Conservation (phyloP, 2,888 invertebrate species). For the Himalopsyche kuldschensis region DNA sequence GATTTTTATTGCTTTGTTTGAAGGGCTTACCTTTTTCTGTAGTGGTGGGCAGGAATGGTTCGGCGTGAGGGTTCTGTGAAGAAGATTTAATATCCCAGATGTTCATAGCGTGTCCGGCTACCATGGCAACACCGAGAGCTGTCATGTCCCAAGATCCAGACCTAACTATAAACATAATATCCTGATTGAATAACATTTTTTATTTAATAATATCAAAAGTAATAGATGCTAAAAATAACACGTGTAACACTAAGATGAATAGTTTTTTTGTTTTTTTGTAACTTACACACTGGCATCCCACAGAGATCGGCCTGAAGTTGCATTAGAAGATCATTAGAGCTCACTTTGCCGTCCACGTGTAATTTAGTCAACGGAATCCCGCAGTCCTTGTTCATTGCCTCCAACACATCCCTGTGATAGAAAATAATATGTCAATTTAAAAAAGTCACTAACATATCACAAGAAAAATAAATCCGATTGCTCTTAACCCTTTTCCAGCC, state of each 20-base stretch:
- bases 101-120: constrained; percentile 80
- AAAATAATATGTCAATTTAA: not conserved
- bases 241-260: too few relatives aligned
- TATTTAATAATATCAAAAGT: not conserved
- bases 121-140: constrained; percentile 90
- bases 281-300: constrained; percentile 86
- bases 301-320: constrained; percentile 94
- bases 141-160: constrained; percentile 88
- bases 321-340: constrained; percentile 87
- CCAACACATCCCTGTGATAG: constrained; percentile 75
- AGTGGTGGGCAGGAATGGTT: constrained; percentile 78
- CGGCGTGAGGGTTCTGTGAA: constrained; percentile 49
- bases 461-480: too few relatives aligned
- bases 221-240: too few relatives aligned
- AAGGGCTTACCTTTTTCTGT: constrained; percentile 68
- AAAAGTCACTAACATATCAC: too few relatives aligned
- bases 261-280: not conserved
- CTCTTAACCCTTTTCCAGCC: too few relatives aligned
- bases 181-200: not conserved
- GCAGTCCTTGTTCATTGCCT: constrained; percentile 93
- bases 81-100: constrained; percentile 48
- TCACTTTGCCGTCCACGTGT: constrained; percentile 93
- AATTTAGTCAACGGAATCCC: constrained; percentile 79
- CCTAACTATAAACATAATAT: constrained; percentile 59
- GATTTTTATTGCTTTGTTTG: too few relatives aligned